Base-by-base conservation (phyloP, 92 coral and sea anemone genomes). In the Epizoanthus illoricatus region DNA sequence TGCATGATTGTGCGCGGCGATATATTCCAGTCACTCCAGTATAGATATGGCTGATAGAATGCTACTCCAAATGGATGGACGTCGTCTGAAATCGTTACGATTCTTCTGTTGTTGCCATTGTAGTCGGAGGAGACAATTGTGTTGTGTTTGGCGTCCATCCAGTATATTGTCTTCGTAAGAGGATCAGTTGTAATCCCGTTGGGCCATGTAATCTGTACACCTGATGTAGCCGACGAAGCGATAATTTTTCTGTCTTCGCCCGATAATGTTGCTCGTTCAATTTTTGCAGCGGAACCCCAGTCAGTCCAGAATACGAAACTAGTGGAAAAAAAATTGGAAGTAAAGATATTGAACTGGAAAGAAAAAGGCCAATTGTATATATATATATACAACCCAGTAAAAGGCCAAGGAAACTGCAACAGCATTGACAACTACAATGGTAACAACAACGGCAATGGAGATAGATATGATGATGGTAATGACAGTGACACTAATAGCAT, bases 21-120 rank as follows among this genome's bases (percentile, higher is more conserved):
- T 16, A 80, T 20, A 5, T 74, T 74, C 89, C 89, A 81, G 62
- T 86, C 89, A 23, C 81, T 72, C 89, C 89, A 86, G 68, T 86
- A 86, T 12, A 86, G 69, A 65, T 45, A 65, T 17, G 69, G 65
- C 24, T 85, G 55, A 64, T 73, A 71, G 59, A 74, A 80, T 5
- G 86, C 80, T 23, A 81, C 47, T 21, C 75, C 55, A 39, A 84
- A 73, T n/a, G 86, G 86, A 42, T 84, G 81, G n/a, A 73, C 72
- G 36, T 73, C 66, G 19, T 8, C 17, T 36, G 39, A 28, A 33
- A 74, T 7, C 9, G 0, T 0, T 42, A 36, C 4, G 59, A 65
- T 55, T 16, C 5, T 28, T 28, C 39, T 36, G 65, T 55, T 74
- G 33, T 36, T 57, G 10, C 80, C 80, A 55, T 74, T 18, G 47